phyloP scores from a whole-genome alignment of 2,797 vertebrate species.

The Danio jaintianensis region DNA sequence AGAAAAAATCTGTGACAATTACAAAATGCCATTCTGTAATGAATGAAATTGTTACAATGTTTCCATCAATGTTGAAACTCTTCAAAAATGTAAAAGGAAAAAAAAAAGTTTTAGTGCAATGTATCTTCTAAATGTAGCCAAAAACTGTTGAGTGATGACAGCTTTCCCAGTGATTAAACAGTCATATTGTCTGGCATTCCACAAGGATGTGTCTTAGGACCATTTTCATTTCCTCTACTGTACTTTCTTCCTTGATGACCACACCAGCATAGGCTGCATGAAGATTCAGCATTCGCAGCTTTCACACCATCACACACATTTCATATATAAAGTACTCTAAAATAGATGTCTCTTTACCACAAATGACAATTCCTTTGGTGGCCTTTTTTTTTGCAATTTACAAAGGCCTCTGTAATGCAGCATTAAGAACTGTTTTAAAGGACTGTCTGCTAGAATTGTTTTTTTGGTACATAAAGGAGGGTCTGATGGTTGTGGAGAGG shows the following conservation, averaged over 20 bases:
- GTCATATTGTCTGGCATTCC: neutral
- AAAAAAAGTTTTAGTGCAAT: too few relatives aligned
- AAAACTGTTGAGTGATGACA: neutral
- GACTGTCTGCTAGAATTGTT: neutral
- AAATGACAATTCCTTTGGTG: neutral
- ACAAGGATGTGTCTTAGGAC: neutral
- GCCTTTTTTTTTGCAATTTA: neutral
- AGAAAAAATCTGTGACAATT: too few relatives aligned
- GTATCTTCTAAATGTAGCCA: too few relatives aligned
- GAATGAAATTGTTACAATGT: too few relatives aligned
- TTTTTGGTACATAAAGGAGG: neutral
- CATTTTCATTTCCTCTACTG: neutral
- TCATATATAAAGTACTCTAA: neutral
- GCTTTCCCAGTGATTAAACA: neutral
- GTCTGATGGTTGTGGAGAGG: neutral
- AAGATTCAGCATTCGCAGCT: neutral
- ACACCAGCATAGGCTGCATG: neutral
- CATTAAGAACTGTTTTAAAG: neutral
- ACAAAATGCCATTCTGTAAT: too few relatives aligned
- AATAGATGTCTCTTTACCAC: conserved; percentile 10
- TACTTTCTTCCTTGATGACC: neutral
- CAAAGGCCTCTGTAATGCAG: neutral
- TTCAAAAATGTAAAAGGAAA: too few relatives aligned
- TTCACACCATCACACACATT: neutral
- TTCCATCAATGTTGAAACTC: too few relatives aligned